Conservation (phyloP, 2,888 invertebrate species). For the Coelopa pilipes region DNA sequence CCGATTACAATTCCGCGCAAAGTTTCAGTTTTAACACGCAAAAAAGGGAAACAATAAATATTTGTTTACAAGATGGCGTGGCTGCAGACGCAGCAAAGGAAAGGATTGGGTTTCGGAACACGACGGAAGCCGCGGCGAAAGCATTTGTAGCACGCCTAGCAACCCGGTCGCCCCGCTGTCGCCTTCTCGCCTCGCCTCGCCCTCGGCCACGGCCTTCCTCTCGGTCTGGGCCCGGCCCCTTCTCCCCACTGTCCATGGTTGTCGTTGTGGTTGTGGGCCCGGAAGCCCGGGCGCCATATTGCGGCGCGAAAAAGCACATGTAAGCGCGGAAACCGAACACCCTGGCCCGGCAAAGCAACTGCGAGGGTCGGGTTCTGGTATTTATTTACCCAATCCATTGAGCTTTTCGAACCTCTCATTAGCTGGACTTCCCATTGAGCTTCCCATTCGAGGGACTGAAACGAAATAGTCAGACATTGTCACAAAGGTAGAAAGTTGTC, state of each 20-base stretch:
- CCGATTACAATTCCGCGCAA: conserved; percentile 48
- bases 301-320: conserved; percentile 13
- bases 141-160: conserved; percentile 21
- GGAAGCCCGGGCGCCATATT: conserved; percentile 28
- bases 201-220: too few species aligned
- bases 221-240: too few species aligned
- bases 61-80: conserved; percentile 49
- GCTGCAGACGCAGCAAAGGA: conserved; percentile 47
- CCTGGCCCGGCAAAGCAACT: conserved; percentile 16
- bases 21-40: conserved; percentile 44
- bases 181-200: too few species aligned
- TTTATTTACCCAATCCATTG: background rate
- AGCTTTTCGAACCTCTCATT: background rate
- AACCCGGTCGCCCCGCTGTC: background rate
- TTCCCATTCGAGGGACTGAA: too few species aligned
- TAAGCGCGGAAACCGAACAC: conserved; percentile 24
- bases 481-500: too few species aligned
- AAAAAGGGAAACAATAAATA: conserved; percentile 46
- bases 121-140: conserved; percentile 8
- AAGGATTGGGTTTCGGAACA: conserved; percentile 30
- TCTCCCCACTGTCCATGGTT: background rate
- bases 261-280: background rate
- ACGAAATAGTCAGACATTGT: too few species aligned
- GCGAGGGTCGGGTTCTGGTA: conserved; percentile 15
- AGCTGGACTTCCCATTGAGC: too few species aligned